These are phyloP conservation scores for Rhagoletis zephyria DNA, from an alignment of 1,140 invertebrate species.

Conservation along the genomic window DNA sequence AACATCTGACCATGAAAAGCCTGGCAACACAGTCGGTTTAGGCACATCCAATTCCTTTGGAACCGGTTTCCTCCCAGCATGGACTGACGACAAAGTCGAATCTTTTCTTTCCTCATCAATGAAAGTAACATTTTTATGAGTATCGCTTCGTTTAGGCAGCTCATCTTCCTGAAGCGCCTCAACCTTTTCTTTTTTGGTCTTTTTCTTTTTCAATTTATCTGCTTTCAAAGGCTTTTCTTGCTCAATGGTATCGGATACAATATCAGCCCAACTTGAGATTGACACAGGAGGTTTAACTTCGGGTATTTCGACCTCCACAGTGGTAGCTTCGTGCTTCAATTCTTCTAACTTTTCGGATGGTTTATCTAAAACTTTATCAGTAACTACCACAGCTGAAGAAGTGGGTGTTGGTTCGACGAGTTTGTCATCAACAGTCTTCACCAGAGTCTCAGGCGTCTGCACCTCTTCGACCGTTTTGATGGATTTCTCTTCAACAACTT, in stretches of 20 bases:
- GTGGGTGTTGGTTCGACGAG: not conserved
- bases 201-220: slow-evolving; percentile 65
- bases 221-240: slow-evolving; percentile 15
- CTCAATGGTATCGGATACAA: not conserved
- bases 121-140: not conserved
- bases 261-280: not conserved
- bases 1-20: slow-evolving; percentile 65
- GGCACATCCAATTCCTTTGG: not conserved
- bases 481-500: slow-evolving; percentile 54
- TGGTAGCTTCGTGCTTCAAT: not conserved
- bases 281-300: not conserved
- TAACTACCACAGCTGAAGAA: not conserved
- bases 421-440: not conserved
- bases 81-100: not conserved
- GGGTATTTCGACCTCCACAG: not conserved
- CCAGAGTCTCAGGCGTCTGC: not conserved
- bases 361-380: not conserved
- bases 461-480: not conserved
- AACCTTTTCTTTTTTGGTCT: not conserved
- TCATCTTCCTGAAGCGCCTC: not conserved
- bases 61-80: not conserved
- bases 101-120: not conserved
- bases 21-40: not conserved
- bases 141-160: not conserved
- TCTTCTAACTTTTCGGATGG: not conserved